Conservation (phyloP, 1,140 invertebrate species). For the Campoletis sonorensis region DNA sequence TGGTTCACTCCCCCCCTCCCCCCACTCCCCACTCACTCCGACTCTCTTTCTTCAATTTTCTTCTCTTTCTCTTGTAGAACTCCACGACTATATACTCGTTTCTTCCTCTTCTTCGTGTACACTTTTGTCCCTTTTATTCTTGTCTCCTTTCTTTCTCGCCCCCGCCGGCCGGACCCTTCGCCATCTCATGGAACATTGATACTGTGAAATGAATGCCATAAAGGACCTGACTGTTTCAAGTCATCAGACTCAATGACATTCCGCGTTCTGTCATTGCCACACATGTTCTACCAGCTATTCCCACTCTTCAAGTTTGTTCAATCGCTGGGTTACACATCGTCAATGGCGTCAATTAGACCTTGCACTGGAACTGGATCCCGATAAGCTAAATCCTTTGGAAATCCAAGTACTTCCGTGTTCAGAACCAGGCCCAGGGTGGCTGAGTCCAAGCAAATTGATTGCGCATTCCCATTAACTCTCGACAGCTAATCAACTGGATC, state of each 20-base stretch:
- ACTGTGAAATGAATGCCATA: constrained; percentile 37
- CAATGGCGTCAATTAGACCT: background rate
- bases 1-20: too few relatives aligned
- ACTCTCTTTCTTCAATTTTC: background rate
- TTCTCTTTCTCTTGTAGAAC: background rate
- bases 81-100: background rate
- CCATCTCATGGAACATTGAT: constrained; percentile 38
- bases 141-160: constrained; percentile 5
- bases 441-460: too few relatives aligned
- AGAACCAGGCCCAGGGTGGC: too few relatives aligned
- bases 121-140: constrained; percentile 18
- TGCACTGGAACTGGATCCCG: background rate
- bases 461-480: too few relatives aligned
- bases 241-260: background rate
- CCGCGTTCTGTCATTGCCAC: background rate
- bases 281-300: background rate
- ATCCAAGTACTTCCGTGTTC: too few relatives aligned
- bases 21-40: too few relatives aligned
- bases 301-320: background rate
- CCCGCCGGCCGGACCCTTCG: constrained; percentile 2
- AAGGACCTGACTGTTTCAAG: constrained; percentile 27
- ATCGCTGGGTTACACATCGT: background rate
- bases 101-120: constrained; percentile 19
- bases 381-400: background rate
- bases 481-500: too few relatives aligned